phyloP scores from a whole-genome alignment of 2,797 vertebrate genomes.

The Hydrolagus colliei region DNA sequence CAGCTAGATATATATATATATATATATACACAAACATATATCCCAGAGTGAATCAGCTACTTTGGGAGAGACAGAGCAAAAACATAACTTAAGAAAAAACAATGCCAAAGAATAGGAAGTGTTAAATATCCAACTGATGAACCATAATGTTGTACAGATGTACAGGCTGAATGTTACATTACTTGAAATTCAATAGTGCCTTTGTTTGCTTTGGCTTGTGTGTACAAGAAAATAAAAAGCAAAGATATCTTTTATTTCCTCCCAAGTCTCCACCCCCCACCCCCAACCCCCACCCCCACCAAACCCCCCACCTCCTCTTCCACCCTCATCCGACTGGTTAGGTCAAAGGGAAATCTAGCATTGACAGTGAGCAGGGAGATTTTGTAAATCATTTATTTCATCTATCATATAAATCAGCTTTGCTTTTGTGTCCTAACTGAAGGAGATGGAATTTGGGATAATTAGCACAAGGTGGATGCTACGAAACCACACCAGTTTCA shows the following conservation, averaged over 20 bases:
- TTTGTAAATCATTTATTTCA: not conserved
- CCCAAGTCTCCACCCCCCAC: too few relatives aligned
- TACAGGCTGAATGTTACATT: not conserved
- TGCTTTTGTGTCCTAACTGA: not conserved
- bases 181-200: conserved; percentile 9
- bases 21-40: too few relatives aligned
- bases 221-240: not conserved
- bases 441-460: not conserved
- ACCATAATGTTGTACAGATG: conserved; percentile 29
- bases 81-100: not conserved
- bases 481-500: too few relatives aligned
- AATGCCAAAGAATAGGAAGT: conserved; percentile 8
- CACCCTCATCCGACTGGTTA: not conserved
- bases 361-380: not conserved
- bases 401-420: not conserved
- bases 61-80: not conserved
- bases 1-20: too few relatives aligned
- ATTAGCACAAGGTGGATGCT: too few relatives aligned
- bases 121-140: conserved; percentile 25
- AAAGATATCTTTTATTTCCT: too few relatives aligned
- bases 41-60: not conserved
- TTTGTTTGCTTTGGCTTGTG: conserved; percentile 2
- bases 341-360: not conserved
- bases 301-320: too few relatives aligned
- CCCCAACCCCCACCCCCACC: too few relatives aligned